Evolutionary conservation across 2,797 vertebrate species (phyloP).

Genomic region (Buceros bicornis): DNA sequence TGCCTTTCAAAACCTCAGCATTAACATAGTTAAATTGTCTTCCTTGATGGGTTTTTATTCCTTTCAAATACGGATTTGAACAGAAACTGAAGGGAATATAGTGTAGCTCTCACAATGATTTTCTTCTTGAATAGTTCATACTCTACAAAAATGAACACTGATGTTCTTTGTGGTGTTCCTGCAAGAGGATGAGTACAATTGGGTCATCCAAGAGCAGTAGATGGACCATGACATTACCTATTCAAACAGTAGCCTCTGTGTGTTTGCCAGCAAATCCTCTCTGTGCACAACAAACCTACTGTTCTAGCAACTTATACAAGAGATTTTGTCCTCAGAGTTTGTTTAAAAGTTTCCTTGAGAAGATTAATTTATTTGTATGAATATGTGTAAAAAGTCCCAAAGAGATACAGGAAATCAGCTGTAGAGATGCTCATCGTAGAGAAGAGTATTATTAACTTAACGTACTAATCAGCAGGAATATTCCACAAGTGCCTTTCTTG

Average conservation of each 20-base stretch:
- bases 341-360: not conserved
- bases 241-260: constrained; percentile 62
- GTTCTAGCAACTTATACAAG: constrained; percentile 58
- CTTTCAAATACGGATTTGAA: not conserved
- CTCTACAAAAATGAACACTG: constrained; percentile 25
- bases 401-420: not conserved
- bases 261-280: constrained; percentile 57
- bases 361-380: not conserved
- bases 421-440: not conserved
- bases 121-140: constrained; percentile 39
- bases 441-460: not conserved
- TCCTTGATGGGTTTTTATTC: not conserved
- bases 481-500: not conserved
- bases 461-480: not conserved
- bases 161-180: constrained; percentile 53
- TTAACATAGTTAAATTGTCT: constrained; percentile 26
- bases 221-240: constrained; percentile 73
- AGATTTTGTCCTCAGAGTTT: constrained; percentile 32
- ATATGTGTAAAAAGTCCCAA: not conserved
- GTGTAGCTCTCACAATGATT: not conserved
- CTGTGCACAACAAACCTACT: constrained; percentile 53
- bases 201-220: constrained; percentile 68
- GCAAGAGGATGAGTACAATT: constrained; percentile 44
- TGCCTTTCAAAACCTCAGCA: constrained; percentile 17
- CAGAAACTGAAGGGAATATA: not conserved